These are phyloP conservation scores for Drosophila fulvimacula DNA, from an alignment of 2,888 invertebrate genomes.

Conservation along the genomic window DNA sequence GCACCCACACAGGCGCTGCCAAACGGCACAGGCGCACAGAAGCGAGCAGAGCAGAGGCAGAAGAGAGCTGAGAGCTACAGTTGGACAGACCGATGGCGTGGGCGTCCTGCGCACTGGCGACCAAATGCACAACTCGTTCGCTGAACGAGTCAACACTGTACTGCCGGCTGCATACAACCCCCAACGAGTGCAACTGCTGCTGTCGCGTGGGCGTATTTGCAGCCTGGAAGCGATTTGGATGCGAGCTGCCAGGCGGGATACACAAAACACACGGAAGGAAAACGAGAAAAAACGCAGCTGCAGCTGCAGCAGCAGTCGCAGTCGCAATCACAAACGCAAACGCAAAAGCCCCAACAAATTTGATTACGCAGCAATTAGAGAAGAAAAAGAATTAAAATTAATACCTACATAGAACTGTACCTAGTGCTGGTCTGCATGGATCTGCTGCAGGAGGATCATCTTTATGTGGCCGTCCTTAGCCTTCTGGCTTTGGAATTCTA, in stretches of 20 bases:
- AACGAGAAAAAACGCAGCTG: constrained; percentile 25
- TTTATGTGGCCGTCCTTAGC: constrained; percentile 28
- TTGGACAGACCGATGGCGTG: constrained; percentile 11
- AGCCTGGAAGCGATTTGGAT: constrained; percentile 60
- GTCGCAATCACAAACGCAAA: constrained; percentile 31
- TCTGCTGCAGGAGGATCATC: constrained; percentile 28
- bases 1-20: constrained; percentile 71
- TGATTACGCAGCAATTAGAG: constrained; percentile 16
- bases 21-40: constrained; percentile 60
- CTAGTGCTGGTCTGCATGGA: constrained; percentile 36
- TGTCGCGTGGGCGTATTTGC: constrained; percentile 54
- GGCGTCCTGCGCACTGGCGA: constrained; percentile 56
- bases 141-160: constrained; percentile 42
- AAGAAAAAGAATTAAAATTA: neutral
- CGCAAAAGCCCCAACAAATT: constrained; percentile 11
- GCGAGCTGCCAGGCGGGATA: constrained; percentile 36
- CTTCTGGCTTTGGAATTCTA: constrained; percentile 35
- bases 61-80: constrained; percentile 2
- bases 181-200: constrained; percentile 38
- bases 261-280: constrained; percentile 39
- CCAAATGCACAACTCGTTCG: neutral
- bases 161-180: constrained; percentile 49
- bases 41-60: constrained; percentile 12
- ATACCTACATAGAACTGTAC: neutral
- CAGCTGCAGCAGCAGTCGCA: constrained; percentile 32